Conservation (phyloP, 2,888 invertebrate genomes). For the Cabera pusaria region DNA sequence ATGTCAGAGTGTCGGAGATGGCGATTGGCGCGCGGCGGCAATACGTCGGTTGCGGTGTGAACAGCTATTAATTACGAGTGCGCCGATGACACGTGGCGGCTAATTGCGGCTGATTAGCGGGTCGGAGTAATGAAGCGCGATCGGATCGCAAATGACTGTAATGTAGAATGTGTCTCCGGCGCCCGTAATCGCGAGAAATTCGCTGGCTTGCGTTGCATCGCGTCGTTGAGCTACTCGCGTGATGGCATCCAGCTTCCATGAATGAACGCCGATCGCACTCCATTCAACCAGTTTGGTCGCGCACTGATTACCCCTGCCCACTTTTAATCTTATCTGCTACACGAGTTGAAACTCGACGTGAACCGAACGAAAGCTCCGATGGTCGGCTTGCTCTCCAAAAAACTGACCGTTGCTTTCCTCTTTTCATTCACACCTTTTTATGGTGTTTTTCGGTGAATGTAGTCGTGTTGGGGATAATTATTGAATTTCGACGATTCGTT, state of each 20-base stretch:
- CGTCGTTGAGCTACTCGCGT: slow-evolving; percentile 48
- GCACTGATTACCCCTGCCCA: slow-evolving; percentile 75
- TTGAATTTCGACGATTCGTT: slow-evolving; percentile 82
- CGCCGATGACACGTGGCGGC: slow-evolving; percentile 28
- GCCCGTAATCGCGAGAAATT: slow-evolving; percentile 26
- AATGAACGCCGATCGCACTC: slow-evolving; percentile 59
- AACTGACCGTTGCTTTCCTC: slow-evolving; percentile 72
- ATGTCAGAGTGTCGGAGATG: slow-evolving; percentile 23
- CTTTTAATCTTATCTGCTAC: slow-evolving; percentile 78
- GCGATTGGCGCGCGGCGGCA: slow-evolving; percentile 12
- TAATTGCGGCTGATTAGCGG: slow-evolving; percentile 49
- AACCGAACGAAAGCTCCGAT: slow-evolving; percentile 44
- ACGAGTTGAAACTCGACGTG: slow-evolving; percentile 57
- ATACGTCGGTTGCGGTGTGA: slow-evolving; percentile 35
- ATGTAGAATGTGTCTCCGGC: slow-evolving; percentile 31
- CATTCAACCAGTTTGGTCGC: slow-evolving; percentile 80
- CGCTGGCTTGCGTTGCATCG: slow-evolving; percentile 30
- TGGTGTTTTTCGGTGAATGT: slow-evolving; percentile 76
- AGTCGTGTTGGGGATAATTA: slow-evolving; percentile 83
- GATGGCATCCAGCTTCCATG: slow-evolving; percentile 75
- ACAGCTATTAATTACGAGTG: slow-evolving; percentile 40
- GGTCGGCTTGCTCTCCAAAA: slow-evolving; percentile 55
- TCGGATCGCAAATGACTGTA: slow-evolving; percentile 43
- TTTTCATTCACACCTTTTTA: slow-evolving; percentile 82
- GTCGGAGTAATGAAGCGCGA: slow-evolving; percentile 41